Base-by-base conservation (phyloP, 2,888 invertebrate genomes). In the Darwinula stevensoni region DNA sequence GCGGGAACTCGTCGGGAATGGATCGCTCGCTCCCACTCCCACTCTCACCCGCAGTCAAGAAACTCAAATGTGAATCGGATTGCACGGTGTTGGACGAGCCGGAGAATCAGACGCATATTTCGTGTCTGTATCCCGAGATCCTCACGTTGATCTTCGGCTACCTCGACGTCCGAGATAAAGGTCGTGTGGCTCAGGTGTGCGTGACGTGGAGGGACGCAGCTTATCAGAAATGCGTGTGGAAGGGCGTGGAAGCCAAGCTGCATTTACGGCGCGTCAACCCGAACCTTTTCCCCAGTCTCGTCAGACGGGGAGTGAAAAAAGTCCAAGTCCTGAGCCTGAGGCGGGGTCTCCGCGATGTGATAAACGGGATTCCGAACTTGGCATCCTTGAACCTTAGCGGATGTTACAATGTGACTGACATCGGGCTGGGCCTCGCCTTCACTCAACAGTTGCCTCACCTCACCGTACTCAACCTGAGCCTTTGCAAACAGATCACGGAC, bases 401-500 rank as follows among this genome's bases (percentile, higher is more conserved):
- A 22, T 86, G 86, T 50, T 88, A 74, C 56, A 84, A 78, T 54
- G 71, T 88, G 27, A 76, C 75, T 26, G 86, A 88, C 50, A 58
- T 65, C 29, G 74, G 74, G 30, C 57, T 88, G 36, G 66, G 68
- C 27, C 72, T 72, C 44, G 80, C 82, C 3, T 71, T 88, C 44
- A 62, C 65, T 29, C 41, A 44, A 26, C 73, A 75, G 40, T 58
- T 72, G 39, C 68, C 72, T 32, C 64, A 69, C 18, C 56, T 88
- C 32, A 70, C 67, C 38, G 62, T 68, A 41, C 59, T 88, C 38
- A 76, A 88, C 51, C 59, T 88, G 33, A 80, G 80, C 29, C 56
- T 86, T 35, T 88, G 88, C 56, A 88, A 88, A 52, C 84, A 84
- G 57, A 71, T 88, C 36, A 78, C 80, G n/a, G 86, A 88, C 52